Percentiles rank a stretch among this genome's conserved stretches.
These are phyloP conservation scores for Pipistrellus pipistrellus DNA, from an alignment of 2,797 vertebrate genomes.

Conservation along the genomic window DNA sequence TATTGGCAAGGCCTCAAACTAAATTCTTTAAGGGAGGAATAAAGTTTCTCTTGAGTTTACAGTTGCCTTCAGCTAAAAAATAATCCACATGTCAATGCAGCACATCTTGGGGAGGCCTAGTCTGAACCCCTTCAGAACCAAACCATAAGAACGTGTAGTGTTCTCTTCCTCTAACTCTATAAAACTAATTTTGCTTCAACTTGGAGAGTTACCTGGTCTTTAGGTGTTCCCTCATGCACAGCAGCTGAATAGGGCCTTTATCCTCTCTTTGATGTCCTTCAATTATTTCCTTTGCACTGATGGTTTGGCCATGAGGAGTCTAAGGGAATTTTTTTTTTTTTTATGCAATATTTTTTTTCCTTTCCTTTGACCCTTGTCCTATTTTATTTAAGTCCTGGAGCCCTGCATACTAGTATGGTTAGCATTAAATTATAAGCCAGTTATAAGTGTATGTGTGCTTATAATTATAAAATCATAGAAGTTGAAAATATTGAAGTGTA, in stretches of 20 bases:
- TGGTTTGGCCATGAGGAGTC: background rate
- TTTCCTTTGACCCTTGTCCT: background rate
- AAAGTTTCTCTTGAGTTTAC: background rate
- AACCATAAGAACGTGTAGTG: background rate
- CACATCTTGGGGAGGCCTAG: background rate
- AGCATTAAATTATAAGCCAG: background rate
- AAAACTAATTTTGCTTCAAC: background rate
- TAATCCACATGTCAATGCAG: background rate
- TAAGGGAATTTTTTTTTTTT: background rate
- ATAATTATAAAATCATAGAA: background rate
- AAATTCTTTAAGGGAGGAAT: background rate
- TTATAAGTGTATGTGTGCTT: constrained; percentile 21
- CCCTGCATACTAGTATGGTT: background rate
- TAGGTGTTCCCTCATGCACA: background rate
- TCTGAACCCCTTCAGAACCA: background rate
- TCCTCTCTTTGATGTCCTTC: background rate
- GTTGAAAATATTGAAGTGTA: background rate
- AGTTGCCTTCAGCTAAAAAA: background rate
- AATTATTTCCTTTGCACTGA: constrained; percentile 7
- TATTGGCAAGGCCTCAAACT: background rate
- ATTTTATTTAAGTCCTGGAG: background rate
- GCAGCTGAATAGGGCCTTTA: background rate
- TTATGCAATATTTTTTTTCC: background rate
- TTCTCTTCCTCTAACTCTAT: background rate
- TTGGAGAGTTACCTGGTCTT: background rate